Conservation (phyloP, 2,797 vertebrate species). For the Channa striata region DNA sequence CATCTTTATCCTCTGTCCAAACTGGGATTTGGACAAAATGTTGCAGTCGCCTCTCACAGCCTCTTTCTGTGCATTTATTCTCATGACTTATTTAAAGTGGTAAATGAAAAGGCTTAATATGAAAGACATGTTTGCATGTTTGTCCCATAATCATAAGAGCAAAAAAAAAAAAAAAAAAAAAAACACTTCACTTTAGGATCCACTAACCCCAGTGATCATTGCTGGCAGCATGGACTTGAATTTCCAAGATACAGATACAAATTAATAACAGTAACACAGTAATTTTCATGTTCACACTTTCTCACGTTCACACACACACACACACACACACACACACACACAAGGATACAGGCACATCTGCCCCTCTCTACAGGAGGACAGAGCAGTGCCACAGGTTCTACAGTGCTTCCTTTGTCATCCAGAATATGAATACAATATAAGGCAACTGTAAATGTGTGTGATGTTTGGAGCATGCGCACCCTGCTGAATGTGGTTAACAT, state of each 20-base stretch:
- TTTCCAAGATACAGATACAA: conserved; percentile 41
- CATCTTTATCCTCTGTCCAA: neutral
- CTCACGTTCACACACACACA: neutral
- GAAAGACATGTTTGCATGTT: conserved; percentile 15
- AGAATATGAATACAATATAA: conserved; percentile 79
- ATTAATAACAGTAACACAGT: neutral
- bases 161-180: conserved; percentile 10
- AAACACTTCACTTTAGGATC: neutral
- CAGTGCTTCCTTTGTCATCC: conserved; percentile 85
- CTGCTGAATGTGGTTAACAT: conserved; percentile 20
- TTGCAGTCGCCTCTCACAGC: neutral
- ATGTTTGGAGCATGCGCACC: neutral
- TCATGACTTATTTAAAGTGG: neutral
- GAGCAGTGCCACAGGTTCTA: conserved; percentile 74
- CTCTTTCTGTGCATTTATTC: neutral
- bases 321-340: conserved; percentile 33
- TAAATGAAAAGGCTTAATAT: neutral
- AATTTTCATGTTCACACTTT: conserved; percentile 4
- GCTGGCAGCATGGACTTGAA: conserved; percentile 50
- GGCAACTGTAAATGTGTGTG: conserved; percentile 69
- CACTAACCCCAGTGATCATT: neutral
- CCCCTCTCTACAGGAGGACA: conserved; percentile 57
- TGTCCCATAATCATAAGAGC: neutral
- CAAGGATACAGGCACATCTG: conserved; percentile 54
- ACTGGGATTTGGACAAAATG: neutral